phyloP scores from a whole-genome alignment of 2,113 vertebrate genomes.

The Hiodon alosoides region DNA sequence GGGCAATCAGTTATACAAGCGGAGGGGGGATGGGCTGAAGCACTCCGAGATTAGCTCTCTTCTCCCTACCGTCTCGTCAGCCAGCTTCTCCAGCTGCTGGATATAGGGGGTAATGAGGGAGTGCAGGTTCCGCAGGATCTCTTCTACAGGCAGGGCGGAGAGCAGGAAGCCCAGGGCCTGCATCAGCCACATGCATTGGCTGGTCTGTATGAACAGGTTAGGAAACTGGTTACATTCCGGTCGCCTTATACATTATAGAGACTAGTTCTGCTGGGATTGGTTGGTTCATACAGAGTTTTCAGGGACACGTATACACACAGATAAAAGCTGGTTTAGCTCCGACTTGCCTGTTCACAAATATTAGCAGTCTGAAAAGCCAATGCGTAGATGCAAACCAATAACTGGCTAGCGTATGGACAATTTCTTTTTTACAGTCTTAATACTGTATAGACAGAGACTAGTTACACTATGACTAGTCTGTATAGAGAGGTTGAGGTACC shows the following conservation, averaged over 20 bases:
- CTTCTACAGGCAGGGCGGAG: conserved; percentile 91
- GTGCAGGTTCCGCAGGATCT: conserved; percentile 94
- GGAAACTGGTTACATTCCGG: not conserved
- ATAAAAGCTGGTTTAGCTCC: not conserved
- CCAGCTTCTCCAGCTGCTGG: conserved; percentile 95
- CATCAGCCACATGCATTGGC: conserved; percentile 99
- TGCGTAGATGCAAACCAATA: not conserved
- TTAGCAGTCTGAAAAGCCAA: too few relatives aligned
- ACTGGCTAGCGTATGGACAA: not conserved
- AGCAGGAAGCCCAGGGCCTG: conserved; percentile 96
- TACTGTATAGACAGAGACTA: not conserved
- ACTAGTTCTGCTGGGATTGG: too few relatives aligned
- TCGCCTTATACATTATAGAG: too few relatives aligned
- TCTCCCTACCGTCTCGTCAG: conserved; percentile 83
- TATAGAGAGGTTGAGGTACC: not conserved
- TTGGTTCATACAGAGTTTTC: not conserved
- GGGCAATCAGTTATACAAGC: not conserved
- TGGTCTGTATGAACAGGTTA: conserved; percentile 69
- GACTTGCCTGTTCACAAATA: too few relatives aligned
- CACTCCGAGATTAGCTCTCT: not conserved
- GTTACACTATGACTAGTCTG: not conserved
- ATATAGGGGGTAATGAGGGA: conserved; percentile 96
- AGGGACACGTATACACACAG: not conserved
- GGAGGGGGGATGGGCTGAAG: not conserved
- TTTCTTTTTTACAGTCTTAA: not conserved